A percentile compares a stretch with the other conserved stretches of the same genome.
Evolutionary conservation across 37 sponge, comb jelly and placozoan genomes (phyloP).

Genomic region (Bolinopsis microptera): DNA sequence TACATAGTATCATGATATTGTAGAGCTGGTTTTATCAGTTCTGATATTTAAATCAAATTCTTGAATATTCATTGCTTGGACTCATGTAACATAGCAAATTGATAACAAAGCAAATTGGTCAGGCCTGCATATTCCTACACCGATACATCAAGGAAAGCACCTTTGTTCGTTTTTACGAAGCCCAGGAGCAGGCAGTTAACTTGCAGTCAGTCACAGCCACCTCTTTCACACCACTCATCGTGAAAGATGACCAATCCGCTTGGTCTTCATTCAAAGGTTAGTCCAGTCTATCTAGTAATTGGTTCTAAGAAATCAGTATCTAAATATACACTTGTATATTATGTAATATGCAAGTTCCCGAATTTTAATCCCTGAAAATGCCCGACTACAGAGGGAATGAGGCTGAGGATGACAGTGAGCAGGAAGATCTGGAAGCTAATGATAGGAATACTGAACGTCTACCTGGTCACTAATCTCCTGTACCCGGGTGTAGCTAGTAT

Average conservation of each 20-base stretch:
- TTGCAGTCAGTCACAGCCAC: background rate
- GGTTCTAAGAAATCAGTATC: too few relatives aligned
- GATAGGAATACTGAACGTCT: constrained; percentile 68
- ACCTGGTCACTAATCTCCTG: constrained; percentile 76
- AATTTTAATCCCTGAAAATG: too few relatives aligned
- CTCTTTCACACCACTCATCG: background rate
- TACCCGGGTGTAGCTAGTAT: constrained; percentile 80
- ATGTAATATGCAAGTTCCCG: too few relatives aligned
- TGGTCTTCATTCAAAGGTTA: background rate
- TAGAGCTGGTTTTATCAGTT: background rate
- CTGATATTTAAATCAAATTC: background rate
- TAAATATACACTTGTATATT: too few relatives aligned
- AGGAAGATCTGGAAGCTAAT: constrained; percentile 73
- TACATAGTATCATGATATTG: background rate
- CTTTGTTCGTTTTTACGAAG: constrained; percentile 71
- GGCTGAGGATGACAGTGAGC: constrained; percentile 27
- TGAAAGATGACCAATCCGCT: background rate
- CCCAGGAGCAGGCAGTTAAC: background rate
- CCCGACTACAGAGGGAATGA: constrained; percentile 55
- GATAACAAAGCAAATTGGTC: background rate
- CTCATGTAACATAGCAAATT: background rate
- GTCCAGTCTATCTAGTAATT: too few relatives aligned
- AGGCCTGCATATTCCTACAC: constrained; percentile 70
- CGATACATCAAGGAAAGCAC: constrained; percentile 66
- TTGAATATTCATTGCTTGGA: background rate